Evolutionary conservation across 1,140 invertebrate species (phyloP), one percentile per base, ranked within the genome.

Genomic region (Lethrus apterus): DNA sequence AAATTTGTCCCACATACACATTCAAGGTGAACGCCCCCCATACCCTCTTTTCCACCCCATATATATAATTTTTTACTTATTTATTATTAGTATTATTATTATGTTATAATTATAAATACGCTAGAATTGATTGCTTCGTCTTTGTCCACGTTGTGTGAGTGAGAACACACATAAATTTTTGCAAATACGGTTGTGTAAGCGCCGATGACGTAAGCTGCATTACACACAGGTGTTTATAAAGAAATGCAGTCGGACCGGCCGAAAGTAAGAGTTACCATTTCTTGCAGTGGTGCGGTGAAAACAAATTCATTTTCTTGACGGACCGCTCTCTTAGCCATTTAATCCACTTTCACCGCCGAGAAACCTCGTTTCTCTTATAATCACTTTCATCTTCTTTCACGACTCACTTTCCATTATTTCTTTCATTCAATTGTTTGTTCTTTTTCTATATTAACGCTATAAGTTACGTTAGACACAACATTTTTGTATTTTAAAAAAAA

Each of bases 11-110:
- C 46, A 56, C 47, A 54, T 53, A 47, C 38, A n/a, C 48, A 40
- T 36, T 62, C 59, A 60, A 62, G 59, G 59, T 59, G 58, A 62
- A 58, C 54, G 58, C 30, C 55, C 58, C 20, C 40, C 30, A 35
- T 35, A 21, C 7, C 24, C 24, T 7, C 7, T n/a, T n/a, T 7
- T 7, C 24, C 7, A 26, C 24, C 24, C 24, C 18, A 19, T 21
- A 19, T 19, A 1, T 15, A 11, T 35, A 15, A n/a, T n/a, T n/a
- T n/a, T n/a, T n/a, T n/a, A n/a, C n/a, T n/a, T n/a, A n/a, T n/a
- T n/a, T n/a, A n/a, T n/a, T n/a, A n/a, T n/a, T n/a, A n/a, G n/a
- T n/a, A n/a, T n/a, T n/a, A 26, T 26, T 26, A 26, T 26, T 26
- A 26, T n/a, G 24, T n/a, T 26, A 5, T n/a, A n/a, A n/a, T n/a